Evolutionary conservation across 2,113 vertebrate species (phyloP).

Genomic region (Oryzias woworae): DNA sequence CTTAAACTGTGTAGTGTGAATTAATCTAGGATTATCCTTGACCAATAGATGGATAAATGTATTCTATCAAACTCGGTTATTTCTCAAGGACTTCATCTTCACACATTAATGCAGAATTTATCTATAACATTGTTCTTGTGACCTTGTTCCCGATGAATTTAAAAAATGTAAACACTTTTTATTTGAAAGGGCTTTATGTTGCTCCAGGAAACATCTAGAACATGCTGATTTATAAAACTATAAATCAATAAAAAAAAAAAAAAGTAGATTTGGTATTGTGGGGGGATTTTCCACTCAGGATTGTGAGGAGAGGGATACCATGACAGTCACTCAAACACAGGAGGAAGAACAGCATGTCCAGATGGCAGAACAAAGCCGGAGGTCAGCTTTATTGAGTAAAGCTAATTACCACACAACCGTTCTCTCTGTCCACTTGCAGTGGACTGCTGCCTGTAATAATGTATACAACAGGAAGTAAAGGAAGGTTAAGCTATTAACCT

Average conservation of each 20-base stretch:
- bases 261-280: not conserved
- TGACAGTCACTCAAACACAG: conserved; percentile 23
- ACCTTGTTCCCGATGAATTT: conserved; percentile 14
- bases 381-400: conserved; percentile 62
- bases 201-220: not conserved
- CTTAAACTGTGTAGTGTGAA: no score
- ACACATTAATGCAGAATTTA: conserved; percentile 18
- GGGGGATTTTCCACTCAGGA: conserved; percentile 2
- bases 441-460: conserved; percentile 37
- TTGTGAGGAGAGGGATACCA: not conserved
- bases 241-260: not conserved
- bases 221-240: not conserved
- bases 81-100: not conserved
- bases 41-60: no score
- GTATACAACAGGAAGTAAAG: conserved; percentile 56
- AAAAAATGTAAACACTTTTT: conserved; percentile 25
- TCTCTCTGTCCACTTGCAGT: conserved; percentile 37
- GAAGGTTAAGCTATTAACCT: no score
- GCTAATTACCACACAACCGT: conserved; percentile 62
- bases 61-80: not conserved
- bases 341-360: conserved; percentile 47
- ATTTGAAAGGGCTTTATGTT: conserved; percentile 16
- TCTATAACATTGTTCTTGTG: conserved; percentile 27
- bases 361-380: conserved; percentile 64
- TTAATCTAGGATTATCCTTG: no score